Percentiles rank a stretch among this genome's conserved stretches.
Evolutionary conservation across 2,113 vertebrate genomes (phyloP).

Genomic region (Calonectris borealis): DNA sequence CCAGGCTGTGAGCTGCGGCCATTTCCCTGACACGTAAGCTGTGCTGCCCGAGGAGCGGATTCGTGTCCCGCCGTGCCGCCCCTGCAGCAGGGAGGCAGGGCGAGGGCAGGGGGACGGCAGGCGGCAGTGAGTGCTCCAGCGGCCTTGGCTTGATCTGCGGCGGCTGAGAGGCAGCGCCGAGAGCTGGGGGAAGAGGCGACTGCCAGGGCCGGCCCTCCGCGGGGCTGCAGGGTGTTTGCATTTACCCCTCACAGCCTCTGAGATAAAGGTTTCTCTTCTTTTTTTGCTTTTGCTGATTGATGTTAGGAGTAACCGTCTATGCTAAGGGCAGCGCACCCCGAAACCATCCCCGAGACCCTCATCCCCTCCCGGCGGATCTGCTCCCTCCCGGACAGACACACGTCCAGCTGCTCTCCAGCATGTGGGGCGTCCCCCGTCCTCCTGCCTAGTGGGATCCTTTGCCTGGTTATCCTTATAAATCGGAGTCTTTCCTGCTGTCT

Average conservation of each 20-base stretch:
- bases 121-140: neutral
- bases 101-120: neutral
- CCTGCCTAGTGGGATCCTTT: neutral
- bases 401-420: neutral
- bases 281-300: neutral
- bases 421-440: accelerated
- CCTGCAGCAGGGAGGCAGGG: neutral
- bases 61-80: neutral
- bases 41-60: neutral
- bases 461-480: neutral
- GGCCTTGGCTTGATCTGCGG: neutral
- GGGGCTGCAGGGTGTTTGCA: neutral
- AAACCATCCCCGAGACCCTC: neutral
- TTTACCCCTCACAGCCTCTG: neutral
- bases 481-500: neutral
- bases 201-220: neutral
- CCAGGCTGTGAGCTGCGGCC: neutral
- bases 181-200: neutral
- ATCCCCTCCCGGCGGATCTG: neutral
- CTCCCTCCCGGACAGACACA: neutral
- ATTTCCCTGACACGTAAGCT: neutral
- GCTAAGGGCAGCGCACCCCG: neutral
- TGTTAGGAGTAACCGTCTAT: too few species aligned
- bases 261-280: neutral
- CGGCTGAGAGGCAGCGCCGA: neutral